These are phyloP conservation scores for Campylomormyrus tamandua DNA, from an alignment of 2,113 vertebrate genomes.

Conservation along the genomic window DNA sequence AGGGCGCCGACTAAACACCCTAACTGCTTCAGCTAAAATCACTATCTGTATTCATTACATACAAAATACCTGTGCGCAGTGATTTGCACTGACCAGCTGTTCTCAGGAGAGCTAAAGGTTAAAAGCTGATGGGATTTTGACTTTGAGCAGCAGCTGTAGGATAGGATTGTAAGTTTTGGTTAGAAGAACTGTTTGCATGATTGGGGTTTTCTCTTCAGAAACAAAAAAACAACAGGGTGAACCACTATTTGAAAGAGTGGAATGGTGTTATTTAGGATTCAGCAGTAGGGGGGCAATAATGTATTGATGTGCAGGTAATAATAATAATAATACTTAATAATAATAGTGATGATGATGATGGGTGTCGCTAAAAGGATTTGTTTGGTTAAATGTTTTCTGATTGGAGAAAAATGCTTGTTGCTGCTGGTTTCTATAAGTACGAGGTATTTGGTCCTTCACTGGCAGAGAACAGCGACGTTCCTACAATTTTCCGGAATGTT, in stretches of 20 bases:
- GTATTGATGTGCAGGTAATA: background rate
- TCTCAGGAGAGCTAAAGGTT: constrained; percentile 36
- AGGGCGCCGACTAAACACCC: background rate
- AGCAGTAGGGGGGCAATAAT: background rate
- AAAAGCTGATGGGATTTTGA: constrained; percentile 55
- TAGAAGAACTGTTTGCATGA: constrained; percentile 67
- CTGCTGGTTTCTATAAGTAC: constrained; percentile 6
- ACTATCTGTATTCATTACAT: background rate
- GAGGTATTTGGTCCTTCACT: background rate
- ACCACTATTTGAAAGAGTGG: background rate
- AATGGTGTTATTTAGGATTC: background rate
- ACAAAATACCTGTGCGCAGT: constrained; percentile 54
- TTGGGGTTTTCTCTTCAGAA: constrained; percentile 62
- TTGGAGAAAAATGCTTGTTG: background rate
- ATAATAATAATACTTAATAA: background rate
- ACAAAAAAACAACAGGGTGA: background rate
- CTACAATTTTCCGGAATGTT: background rate
- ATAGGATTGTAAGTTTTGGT: constrained; percentile 56
- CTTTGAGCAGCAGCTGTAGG: constrained; percentile 57
- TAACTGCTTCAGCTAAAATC: background rate
- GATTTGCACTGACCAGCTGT: constrained; percentile 71
- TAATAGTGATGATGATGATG: background rate
- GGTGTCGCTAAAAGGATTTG: background rate
- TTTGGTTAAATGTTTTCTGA: background rate
- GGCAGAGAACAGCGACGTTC: constrained; percentile 5